Conservation (phyloP, 2,797 vertebrate species). For the Lacerta bilineata region DNA sequence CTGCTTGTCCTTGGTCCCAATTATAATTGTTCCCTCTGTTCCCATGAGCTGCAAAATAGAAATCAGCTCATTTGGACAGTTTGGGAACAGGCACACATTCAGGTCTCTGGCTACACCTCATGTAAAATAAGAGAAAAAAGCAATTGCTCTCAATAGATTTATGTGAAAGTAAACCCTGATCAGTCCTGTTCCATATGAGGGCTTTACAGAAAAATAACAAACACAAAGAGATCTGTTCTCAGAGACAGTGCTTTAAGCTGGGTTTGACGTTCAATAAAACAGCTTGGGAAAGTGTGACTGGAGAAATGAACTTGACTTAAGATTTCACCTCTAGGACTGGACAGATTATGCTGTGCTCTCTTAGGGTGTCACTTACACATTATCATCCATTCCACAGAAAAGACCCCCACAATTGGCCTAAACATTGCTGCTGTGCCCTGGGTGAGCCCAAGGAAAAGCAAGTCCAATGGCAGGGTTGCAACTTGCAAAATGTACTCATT, state of each 20-base stretch:
- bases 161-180: background rate
- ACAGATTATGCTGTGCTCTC: background rate
- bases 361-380: background rate
- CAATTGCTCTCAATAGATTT: background rate
- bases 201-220: background rate
- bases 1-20: no score
- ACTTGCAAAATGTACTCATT: background rate
- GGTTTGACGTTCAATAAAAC: background rate
- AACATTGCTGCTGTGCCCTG: background rate
- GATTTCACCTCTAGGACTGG: background rate
- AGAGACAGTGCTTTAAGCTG: accelerated
- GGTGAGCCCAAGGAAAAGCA: background rate
- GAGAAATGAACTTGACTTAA: accelerated
- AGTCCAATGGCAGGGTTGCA: background rate
- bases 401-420: background rate
- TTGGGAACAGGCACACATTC: accelerated
- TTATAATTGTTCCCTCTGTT: no score
- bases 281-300: accelerated
- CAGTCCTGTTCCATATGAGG: background rate
- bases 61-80: background rate
- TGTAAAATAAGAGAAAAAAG: background rate
- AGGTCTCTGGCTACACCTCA: background rate
- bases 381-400: background rate
- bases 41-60: background rate
- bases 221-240: accelerated